Base-by-base conservation (phyloP, 2,797 vertebrate species). In the Discoglossus pictus region DNA sequence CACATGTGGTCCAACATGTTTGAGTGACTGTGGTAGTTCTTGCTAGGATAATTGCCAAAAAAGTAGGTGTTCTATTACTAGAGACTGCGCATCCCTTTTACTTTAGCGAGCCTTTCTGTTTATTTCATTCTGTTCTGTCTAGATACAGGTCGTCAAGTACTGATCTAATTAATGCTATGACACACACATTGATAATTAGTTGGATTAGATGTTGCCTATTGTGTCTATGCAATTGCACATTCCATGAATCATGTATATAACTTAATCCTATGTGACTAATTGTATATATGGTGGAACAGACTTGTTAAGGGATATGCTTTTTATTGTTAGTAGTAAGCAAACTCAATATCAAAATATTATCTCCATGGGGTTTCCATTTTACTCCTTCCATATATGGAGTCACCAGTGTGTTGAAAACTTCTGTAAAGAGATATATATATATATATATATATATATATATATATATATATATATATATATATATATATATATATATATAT, bases 121-220 rank as follows among this genome's bases (percentile, higher is more conserved):
- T n/a, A n/a, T n/a, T n/a, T n/a, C n/a, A n/a, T n/a, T n/a, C n/a
- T n/a, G n/a, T n/a, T n/a, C n/a, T n/a, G n/a, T n/a, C n/a, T n/a
- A n/a, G n/a, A 16, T 20, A 21, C 8, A 53, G 51, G 17, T 36
- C 31, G 13, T 12, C 1, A 5, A 20, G 51, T 53, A 6, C 7
- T 11, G 35, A 17, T 23, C 27, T 53, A 55, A 55, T 55, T 38
- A 38, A 55, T 38, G 20, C 34, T 23, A 8, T 16, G 20, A 38
- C 16, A 7, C 52, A 53, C 31, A 20, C 4, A 53, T 35, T 53
- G 16, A 31, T 53, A n/a, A 35, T 36, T 35, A 53, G 15, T 34
- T 20, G 18, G 16, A 16, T 53, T 17, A 35, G 27, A 53, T 36
- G 51, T 53, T 53, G 12, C 9, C 51, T 18, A 53, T 53, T 53